These are phyloP conservation scores for Mycteria americana DNA, from an alignment of 2,797 vertebrate species.

Conservation along the genomic window DNA sequence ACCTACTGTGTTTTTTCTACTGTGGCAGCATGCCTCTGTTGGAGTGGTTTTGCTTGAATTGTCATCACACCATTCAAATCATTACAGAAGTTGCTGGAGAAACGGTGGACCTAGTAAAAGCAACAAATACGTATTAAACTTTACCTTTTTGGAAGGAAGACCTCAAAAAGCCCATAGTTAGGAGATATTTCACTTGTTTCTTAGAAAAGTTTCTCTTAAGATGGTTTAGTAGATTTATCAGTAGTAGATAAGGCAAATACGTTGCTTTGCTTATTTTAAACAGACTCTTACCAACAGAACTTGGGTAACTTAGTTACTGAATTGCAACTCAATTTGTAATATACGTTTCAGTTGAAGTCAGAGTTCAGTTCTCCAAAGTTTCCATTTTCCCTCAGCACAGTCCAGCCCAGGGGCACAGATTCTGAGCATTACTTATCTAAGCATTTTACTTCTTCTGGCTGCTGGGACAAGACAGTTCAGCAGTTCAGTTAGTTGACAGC, in stretches of 20 bases:
- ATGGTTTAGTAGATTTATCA: background rate
- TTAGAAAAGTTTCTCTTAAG: background rate
- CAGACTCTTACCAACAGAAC: background rate
- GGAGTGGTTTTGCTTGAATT: slow-evolving; percentile 84
- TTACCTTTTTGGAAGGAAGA: background rate
- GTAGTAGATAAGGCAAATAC: background rate
- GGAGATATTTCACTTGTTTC: background rate
- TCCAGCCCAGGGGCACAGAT: background rate
- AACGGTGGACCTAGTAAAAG: slow-evolving; percentile 69
- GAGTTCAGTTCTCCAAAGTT: background rate
- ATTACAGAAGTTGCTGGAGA: slow-evolving; percentile 70
- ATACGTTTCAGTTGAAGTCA: background rate
- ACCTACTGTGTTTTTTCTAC: slow-evolving; percentile 79
- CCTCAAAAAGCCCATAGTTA: background rate
- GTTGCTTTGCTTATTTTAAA: background rate
- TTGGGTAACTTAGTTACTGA: background rate
- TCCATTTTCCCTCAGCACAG: background rate
- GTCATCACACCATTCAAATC: slow-evolving; percentile 86
- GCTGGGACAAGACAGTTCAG: background rate
- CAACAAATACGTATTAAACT: background rate
- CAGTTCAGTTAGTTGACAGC: too few species aligned
- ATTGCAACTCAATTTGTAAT: background rate
- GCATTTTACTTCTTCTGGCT: background rate
- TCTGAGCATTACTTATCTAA: background rate
- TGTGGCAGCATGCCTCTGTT: slow-evolving; percentile 74